These are phyloP conservation scores for Oceanites oceanicus DNA, from an alignment of 2,113 vertebrate genomes.

Conservation along the genomic window DNA sequence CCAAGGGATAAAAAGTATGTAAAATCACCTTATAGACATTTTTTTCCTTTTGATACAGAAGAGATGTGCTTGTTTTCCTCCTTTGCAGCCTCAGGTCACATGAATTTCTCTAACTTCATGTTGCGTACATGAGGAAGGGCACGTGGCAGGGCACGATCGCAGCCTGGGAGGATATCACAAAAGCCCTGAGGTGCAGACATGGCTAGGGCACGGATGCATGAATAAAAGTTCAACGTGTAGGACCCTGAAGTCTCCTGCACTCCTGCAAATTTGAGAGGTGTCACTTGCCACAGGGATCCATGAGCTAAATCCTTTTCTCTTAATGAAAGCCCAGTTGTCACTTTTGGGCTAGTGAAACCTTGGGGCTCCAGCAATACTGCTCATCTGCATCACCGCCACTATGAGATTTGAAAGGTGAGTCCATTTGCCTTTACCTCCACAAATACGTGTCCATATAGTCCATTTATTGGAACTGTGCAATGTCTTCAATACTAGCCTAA, in stretches of 20 bases:
- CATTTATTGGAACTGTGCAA: not conserved
- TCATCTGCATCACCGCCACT: not conserved
- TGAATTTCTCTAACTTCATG: not conserved
- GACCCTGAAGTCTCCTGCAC: not conserved
- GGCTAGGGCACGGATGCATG: not conserved
- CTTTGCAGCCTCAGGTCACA: not conserved
- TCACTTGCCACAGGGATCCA: not conserved
- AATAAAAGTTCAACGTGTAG: not conserved
- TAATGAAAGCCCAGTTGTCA: not conserved
- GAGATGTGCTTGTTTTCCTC: not conserved
- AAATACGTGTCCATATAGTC: not conserved
- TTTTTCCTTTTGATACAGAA: not conserved
- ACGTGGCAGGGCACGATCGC: rapidly evolving
- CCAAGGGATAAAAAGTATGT: not conserved
- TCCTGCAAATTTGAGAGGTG: not conserved
- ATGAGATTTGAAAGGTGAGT: not conserved
- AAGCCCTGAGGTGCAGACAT: not conserved
- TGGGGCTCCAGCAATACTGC: not conserved
- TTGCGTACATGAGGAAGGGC: not conserved
- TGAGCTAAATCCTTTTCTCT: not conserved
- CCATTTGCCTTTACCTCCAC: not conserved
- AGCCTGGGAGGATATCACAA: not conserved
- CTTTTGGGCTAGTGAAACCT: not conserved
- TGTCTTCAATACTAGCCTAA: not conserved
- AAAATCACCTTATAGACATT: not conserved